Conservation (phyloP, 2,888 invertebrate species). For the Linyphia triangularis region DNA sequence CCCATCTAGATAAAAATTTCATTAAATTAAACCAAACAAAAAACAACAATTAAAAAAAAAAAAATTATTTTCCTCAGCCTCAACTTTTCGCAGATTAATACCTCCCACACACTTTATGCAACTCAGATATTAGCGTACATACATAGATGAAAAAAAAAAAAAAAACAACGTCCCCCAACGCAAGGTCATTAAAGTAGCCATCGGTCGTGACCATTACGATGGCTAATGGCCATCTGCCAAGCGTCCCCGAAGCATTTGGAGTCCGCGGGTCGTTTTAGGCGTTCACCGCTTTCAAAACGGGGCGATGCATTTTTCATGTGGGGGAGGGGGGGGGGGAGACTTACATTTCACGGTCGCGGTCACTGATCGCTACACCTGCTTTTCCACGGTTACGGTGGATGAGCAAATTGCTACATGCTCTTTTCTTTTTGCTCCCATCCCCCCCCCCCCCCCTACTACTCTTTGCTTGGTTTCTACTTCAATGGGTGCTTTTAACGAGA, state of each 20-base stretch:
- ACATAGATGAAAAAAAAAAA: too few relatives aligned
- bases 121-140: too few relatives aligned
- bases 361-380: slow-evolving; percentile 66
- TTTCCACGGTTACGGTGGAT: slow-evolving; percentile 57
- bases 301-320: slow-evolving; percentile 58
- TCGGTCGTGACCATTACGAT: slow-evolving; percentile 38
- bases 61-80: too few relatives aligned
- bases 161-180: too few relatives aligned
- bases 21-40: too few relatives aligned
- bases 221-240: slow-evolving; percentile 66
- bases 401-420: slow-evolving; percentile 63
- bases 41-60: too few relatives aligned
- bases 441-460: background rate
- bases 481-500: background rate
- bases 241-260: slow-evolving; percentile 40
- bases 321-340: background rate
- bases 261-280: slow-evolving; percentile 49
- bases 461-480: background rate
- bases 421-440: background rate
- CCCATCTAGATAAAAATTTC: too few relatives aligned
- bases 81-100: too few relatives aligned
- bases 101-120: too few relatives aligned
- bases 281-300: slow-evolving; percentile 57
- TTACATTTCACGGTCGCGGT: slow-evolving; percentile 60
- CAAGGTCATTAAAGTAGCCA: too few relatives aligned